Base-by-base conservation (phyloP, 2,113 vertebrate genomes). In the rabbit (Oryctolagus cuniculus) region DNA sequence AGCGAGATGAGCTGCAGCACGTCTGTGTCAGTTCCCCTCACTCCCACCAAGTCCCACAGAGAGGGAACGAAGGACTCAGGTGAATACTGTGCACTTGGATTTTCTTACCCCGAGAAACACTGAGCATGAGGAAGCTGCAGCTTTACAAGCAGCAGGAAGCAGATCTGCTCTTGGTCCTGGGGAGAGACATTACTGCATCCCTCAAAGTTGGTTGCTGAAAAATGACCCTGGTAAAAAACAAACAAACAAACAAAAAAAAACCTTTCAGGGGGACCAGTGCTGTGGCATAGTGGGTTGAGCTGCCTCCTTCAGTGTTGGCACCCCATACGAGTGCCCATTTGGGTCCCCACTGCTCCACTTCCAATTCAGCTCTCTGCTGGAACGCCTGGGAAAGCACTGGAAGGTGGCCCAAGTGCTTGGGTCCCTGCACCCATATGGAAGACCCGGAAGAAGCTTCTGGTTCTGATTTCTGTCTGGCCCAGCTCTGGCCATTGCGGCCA, bases 91-190 rank as follows among this genome's bases (percentile, higher is more conserved):
- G 53, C 8, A 5, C 34, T 86, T 75, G 29, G 5, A 53, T 29
- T 91, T 69, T 36, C n/a, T n/a, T 34, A 85, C 12, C 55, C 1
- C n/a, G 2, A 87, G 66, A 34, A 61, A 17, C 86, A 80, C 10
- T 38, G 49, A 72, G 15, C n/a, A 75, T 69, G 55, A 61, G 38
- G 49, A 92, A 67, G 29, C 17, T 75, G 16, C 44, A 27, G 10
- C 61, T 90, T 75, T 64, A 36, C 44, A 69, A 51, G 55, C 86
- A 89, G 75, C 75, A 91, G 19, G 74, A 73, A 92, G 53, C 25
- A 88, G 92, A 85, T 29, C 51, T 85, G 24, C n/a, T 92, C 63
- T 85, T 72, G 92, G 55, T 81, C 49, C 55, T 92, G 10, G 16
- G 80, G 19, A 13, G 58, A 94, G 63, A 79, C 31, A n/a, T 88